Evolutionary conservation across 2,888 invertebrate genomes (phyloP).

Genomic region (Argyresthia goedartella): DNA sequence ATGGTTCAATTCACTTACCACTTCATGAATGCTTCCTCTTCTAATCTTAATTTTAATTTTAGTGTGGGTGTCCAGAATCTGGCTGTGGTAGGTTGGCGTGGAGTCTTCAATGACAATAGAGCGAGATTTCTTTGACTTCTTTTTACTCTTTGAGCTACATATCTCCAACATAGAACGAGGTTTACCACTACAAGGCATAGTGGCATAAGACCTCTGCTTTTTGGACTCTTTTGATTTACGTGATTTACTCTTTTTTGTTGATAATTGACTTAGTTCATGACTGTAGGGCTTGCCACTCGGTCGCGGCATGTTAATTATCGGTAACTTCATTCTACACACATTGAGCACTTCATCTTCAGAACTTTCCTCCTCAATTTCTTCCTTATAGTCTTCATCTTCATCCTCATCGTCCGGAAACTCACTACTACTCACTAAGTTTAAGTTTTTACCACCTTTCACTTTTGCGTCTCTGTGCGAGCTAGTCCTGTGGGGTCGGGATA

Average conservation of each 20-base stretch:
- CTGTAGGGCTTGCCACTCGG: slow-evolving; percentile 67
- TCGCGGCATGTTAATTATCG: slow-evolving; percentile 46
- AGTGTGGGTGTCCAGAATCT: slow-evolving; percentile 63
- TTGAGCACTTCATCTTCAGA: slow-evolving; percentile 60
- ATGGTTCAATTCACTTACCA: slow-evolving; percentile 31
- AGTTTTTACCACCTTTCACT: slow-evolving; percentile 67
- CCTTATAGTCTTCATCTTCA: slow-evolving; percentile 20
- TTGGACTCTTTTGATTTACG: slow-evolving; percentile 47
- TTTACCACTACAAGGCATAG: slow-evolving; percentile 61
- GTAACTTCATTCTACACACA: slow-evolving; percentile 58
- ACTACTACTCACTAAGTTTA: slow-evolving; percentile 66
- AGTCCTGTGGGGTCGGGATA: slow-evolving; percentile 36
- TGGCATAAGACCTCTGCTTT: slow-evolving; percentile 46
- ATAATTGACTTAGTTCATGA: slow-evolving; percentile 71
- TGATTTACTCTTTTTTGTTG: slow-evolving; percentile 57
- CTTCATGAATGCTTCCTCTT: slow-evolving; percentile 66
- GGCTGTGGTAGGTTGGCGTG: slow-evolving; percentile 9
- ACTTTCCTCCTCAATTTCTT: slow-evolving; percentile 36
- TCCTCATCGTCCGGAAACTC: slow-evolving; percentile 49
- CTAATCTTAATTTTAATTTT: slow-evolving; percentile 79
- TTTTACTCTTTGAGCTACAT: slow-evolving; percentile 60
- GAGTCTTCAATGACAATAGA: slow-evolving; percentile 20
- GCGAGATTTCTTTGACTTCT: slow-evolving; percentile 52
- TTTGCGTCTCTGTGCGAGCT: slow-evolving; percentile 36
- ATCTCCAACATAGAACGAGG: slow-evolving; percentile 64